Conservation (phyloP, 2,888 invertebrate genomes). For the Tinea trinotella region DNA sequence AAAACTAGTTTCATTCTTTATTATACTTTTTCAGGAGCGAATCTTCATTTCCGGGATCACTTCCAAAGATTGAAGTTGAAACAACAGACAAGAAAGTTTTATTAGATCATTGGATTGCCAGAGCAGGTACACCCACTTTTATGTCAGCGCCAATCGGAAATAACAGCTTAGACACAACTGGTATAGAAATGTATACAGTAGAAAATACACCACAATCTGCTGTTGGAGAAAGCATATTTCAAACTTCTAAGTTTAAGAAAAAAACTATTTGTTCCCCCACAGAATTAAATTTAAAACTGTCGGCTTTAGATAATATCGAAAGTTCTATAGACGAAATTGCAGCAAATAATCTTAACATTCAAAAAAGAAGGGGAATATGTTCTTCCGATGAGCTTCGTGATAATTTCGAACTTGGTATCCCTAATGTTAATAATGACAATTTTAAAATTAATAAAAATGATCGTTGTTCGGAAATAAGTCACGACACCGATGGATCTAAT, state of each 20-base stretch:
- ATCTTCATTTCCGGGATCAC: not conserved
- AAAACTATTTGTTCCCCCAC: conserved; percentile 63
- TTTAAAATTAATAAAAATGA: conserved; percentile 55
- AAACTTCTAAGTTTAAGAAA: conserved; percentile 33
- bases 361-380: conserved; percentile 72
- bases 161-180: conserved; percentile 52
- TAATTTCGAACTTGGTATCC: conserved; percentile 44
- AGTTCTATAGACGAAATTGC: conserved; percentile 63
- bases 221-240: conserved; percentile 26
- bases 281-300: conserved; percentile 57
- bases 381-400: conserved; percentile 66
- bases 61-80: conserved; percentile 43
- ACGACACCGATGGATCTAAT: conserved; percentile 60
- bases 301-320: conserved; percentile 52
- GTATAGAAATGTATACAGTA: conserved; percentile 61
- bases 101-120: conserved; percentile 66
- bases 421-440: conserved; percentile 45
- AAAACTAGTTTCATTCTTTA: too few species aligned
- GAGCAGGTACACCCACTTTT: conserved; percentile 63
- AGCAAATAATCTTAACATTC: conserved; percentile 51
- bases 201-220: conserved; percentile 57
- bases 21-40: conserved; percentile 6
- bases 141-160: conserved; percentile 60
- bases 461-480: conserved; percentile 55
- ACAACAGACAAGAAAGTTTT: conserved; percentile 66